These are phyloP conservation scores for Macrophya annulata DNA, from an alignment of 2,888 invertebrate species.

Conservation along the genomic window DNA sequence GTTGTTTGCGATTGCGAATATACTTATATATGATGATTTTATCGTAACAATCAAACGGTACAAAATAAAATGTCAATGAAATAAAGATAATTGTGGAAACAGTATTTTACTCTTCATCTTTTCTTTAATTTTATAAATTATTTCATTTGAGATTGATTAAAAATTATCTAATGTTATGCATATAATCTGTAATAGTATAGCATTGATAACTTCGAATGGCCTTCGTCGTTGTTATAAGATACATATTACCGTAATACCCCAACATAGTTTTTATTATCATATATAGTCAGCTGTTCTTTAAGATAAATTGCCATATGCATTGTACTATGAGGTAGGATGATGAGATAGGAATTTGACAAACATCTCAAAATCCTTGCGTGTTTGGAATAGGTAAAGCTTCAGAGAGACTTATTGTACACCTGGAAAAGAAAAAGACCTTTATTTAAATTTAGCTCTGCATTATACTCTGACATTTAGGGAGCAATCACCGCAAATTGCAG, in stretches of 20 bases:
- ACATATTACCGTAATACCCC: neutral
- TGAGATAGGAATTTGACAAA: neutral
- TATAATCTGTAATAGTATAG: neutral
- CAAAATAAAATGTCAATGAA: neutral
- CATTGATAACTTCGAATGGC: neutral
- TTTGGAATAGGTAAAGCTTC: neutral
- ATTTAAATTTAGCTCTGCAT: neutral
- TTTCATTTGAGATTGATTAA: neutral
- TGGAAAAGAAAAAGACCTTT: neutral
- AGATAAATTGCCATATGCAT: neutral
- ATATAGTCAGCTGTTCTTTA: neutral
- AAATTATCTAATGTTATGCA: neutral
- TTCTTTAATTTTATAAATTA: neutral
- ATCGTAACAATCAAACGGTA: neutral
- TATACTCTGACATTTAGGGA: neutral
- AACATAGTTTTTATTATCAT: neutral
- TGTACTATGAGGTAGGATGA: neutral
- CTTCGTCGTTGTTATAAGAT: neutral
- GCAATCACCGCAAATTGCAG: neutral
- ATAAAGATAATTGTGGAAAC: neutral
- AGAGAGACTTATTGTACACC: neutral
- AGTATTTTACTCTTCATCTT: neutral
- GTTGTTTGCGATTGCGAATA: conserved; percentile 13
- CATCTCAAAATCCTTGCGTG: neutral
- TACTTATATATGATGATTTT: conserved; percentile 8